Percentiles rank a stretch among this genome's conserved stretches.
Evolutionary conservation across 2,113 vertebrate genomes (phyloP).

Genomic region (Syrrhaptes paradoxus): DNA sequence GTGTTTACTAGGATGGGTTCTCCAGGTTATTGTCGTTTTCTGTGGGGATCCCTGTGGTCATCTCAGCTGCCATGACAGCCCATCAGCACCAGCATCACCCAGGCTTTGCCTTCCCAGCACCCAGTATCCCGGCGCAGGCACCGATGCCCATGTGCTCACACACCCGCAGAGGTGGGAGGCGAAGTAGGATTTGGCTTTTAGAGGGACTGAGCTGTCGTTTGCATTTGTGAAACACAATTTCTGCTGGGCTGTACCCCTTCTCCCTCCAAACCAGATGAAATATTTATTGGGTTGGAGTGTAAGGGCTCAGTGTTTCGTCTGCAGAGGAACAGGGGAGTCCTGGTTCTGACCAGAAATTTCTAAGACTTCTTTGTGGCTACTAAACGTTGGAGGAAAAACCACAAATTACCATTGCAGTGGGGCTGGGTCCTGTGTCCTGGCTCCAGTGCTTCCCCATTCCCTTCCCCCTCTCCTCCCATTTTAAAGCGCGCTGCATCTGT

Average conservation of each 20-base stretch:
- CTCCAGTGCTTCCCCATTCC: conserved; percentile 59
- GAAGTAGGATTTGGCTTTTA: background rate
- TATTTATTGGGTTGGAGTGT: conserved; percentile 77
- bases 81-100: background rate
- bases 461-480: conserved; percentile 38
- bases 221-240: conserved; percentile 36
- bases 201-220: conserved; percentile 14
- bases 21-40: background rate
- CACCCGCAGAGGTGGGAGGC: background rate
- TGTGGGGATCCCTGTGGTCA: accelerated
- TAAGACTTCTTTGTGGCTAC: conserved; percentile 89
- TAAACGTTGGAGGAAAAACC: conserved; percentile 87
- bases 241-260: conserved; percentile 34
- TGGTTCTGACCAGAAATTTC: conserved; percentile 79
- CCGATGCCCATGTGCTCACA: background rate
- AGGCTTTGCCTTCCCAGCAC: background rate
- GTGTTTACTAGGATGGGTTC: background rate
- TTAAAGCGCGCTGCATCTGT: conserved; percentile 83
- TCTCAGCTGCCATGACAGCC: background rate
- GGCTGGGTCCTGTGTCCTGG: conserved; percentile 77
- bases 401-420: conserved; percentile 90
- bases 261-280: conserved; percentile 68
- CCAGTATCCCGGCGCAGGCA: accelerated
- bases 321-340: conserved; percentile 80
- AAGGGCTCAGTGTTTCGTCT: conserved; percentile 71